These are phyloP conservation scores for Neotoma lepida DNA, from an alignment of 2,113 vertebrate genomes.

Conservation along the genomic window DNA sequence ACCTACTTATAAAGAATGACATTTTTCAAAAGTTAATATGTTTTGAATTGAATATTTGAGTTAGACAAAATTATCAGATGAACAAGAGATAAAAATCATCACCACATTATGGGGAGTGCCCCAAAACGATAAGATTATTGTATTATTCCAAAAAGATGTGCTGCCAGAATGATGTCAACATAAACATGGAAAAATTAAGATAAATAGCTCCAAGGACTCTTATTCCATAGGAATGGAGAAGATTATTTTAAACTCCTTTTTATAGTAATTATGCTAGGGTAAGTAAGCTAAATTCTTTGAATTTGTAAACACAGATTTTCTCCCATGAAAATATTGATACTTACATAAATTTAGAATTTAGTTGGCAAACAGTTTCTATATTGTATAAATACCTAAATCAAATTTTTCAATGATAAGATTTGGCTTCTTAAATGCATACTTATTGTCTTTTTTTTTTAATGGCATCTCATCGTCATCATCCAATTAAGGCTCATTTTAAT, in stretches of 20 bases:
- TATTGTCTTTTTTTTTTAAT: constrained; percentile 29
- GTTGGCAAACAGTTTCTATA: constrained; percentile 45
- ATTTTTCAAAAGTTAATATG: constrained; percentile 41
- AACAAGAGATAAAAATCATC: constrained; percentile 58
- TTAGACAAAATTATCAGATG: constrained; percentile 50
- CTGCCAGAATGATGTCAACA: constrained; percentile 58
- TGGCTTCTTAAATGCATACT: constrained; percentile 49
- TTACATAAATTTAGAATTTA: constrained; percentile 35
- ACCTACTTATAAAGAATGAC: neutral
- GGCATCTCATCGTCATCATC: constrained; percentile 53
- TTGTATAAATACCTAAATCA: constrained; percentile 46
- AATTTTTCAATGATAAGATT: constrained; percentile 1
- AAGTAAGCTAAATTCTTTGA: constrained; percentile 45
- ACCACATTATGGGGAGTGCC: neutral
- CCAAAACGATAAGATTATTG: constrained; percentile 52
- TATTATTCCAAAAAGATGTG: constrained; percentile 36
- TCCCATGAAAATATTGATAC: constrained; percentile 49
- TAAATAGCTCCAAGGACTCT: constrained; percentile 42
- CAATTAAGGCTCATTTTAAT: constrained; percentile 50
- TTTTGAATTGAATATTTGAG: constrained; percentile 35
- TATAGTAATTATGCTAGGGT: constrained; percentile 20
- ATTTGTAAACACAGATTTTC: constrained; percentile 22
- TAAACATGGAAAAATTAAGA: constrained; percentile 60
- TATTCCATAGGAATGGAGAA: constrained; percentile 35
- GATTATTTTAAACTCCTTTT: constrained; percentile 14